phyloP scores from a whole-genome alignment of 2,113 vertebrate species.

The Tachysurus vachellii region DNA sequence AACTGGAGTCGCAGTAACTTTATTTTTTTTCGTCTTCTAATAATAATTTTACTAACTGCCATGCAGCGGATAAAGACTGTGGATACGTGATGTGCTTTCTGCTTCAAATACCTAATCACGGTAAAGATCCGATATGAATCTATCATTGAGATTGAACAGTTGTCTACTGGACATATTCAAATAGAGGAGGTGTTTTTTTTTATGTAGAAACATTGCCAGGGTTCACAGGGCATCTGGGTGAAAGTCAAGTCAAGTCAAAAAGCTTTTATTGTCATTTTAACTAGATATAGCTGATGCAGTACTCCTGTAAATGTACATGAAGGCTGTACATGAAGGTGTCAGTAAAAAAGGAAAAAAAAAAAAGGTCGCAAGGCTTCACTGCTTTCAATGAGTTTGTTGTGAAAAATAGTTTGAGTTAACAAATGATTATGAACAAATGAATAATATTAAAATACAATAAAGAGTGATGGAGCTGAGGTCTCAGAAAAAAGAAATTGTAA shows the following conservation, averaged over 20 bases:
- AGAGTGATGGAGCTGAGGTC: no score
- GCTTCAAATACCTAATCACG: not conserved
- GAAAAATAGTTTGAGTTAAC: not conserved
- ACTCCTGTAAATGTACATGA: no score
- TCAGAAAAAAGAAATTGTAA: no score
- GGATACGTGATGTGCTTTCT: not conserved
- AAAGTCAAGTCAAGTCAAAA: not conserved
- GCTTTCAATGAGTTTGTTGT: not conserved
- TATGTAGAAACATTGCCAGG: not conserved
- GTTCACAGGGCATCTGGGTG: not conserved
- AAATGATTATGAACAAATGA: no score
- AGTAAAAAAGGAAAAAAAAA: not conserved
- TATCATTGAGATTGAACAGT: not conserved
- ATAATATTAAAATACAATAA: no score
- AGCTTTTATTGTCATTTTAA: no score
- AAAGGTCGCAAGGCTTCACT: not conserved
- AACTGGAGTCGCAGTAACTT: slow-evolving; percentile 16
- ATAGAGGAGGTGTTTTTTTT: not conserved
- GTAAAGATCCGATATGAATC: not conserved
- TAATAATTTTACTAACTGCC: not conserved
- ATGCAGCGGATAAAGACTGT: not conserved
- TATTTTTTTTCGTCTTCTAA: not conserved
- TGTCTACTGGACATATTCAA: not conserved
- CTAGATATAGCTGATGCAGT: no score
- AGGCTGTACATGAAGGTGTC: no score